Evolutionary conservation across 2,113 vertebrate species (phyloP).

Genomic region (Pantherophis guttatus): DNA sequence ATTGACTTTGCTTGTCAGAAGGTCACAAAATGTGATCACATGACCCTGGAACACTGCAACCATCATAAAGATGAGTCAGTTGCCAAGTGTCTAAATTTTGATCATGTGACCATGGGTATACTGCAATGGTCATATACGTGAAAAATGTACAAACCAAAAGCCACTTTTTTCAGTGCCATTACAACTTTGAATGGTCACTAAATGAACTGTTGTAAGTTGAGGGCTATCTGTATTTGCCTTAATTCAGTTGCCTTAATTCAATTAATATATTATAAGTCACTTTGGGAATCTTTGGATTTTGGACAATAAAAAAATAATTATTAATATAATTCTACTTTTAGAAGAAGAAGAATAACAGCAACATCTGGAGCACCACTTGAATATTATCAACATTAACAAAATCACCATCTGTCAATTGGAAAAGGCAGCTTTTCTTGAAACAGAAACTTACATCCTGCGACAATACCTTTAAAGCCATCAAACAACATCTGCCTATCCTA

Average conservation of each 20-base stretch:
- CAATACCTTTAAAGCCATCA: background rate
- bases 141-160: background rate
- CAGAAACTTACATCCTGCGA: background rate
- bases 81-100: background rate
- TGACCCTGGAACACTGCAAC: background rate
- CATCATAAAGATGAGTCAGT: background rate
- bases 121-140: background rate
- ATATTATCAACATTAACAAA: background rate
- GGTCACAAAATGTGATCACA: background rate
- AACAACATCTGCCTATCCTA: background rate
- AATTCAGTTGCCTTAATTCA: background rate
- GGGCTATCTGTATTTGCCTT: background rate
- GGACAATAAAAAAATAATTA: background rate
- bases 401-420: background rate
- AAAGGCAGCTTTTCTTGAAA: background rate
- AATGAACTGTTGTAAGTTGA: background rate
- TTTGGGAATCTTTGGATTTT: background rate
- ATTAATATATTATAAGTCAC: background rate
- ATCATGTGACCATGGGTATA: background rate
- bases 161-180: background rate
- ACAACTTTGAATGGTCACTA: background rate
- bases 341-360: background rate
- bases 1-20: background rate
- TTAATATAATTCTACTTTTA: background rate
- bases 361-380: background rate